A percentile compares a stretch with the other conserved stretches of the same genome.
Evolutionary conservation across 2,113 vertebrate species (phyloP).

Genomic region (Haplochromis burtoni): DNA sequence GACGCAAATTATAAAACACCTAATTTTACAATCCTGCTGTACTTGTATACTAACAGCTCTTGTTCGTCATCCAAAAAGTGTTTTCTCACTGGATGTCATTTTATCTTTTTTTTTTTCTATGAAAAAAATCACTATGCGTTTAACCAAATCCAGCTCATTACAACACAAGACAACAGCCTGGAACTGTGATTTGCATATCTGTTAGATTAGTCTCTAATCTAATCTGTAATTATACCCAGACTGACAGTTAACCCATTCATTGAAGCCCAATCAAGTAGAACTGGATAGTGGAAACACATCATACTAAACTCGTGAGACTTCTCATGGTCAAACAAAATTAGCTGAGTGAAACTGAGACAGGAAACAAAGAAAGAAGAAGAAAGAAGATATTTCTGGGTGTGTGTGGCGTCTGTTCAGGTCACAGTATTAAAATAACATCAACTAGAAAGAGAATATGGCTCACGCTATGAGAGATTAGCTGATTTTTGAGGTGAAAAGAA

Average conservation of each 20-base stretch:
- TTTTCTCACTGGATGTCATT: not conserved
- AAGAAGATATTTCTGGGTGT: not conserved
- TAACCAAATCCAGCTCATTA: not conserved
- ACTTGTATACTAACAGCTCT: not conserved
- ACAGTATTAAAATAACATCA: not conserved
- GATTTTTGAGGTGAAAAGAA: not conserved
- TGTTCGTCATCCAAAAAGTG: not conserved
- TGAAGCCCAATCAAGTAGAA: conserved; percentile 21
- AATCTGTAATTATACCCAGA: not conserved
- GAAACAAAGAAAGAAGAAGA: not conserved
- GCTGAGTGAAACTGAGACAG: not conserved
- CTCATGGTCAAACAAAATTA: not conserved
- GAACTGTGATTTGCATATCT: conserved; percentile 25
- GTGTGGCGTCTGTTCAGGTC: not conserved
- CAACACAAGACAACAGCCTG: not conserved
- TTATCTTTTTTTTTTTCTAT: not conserved
- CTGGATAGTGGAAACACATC: not conserved
- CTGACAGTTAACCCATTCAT: not conserved
- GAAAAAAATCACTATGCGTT: not conserved
- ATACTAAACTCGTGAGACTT: not conserved
- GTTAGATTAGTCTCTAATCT: not conserved
- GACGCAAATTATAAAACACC: not conserved
- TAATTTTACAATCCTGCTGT: not conserved
- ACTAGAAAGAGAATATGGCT: not conserved
- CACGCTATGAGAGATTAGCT: not conserved